These are phyloP conservation scores for Acleris holmiana DNA, from an alignment of 2,888 invertebrate species.

Conservation along the genomic window DNA sequence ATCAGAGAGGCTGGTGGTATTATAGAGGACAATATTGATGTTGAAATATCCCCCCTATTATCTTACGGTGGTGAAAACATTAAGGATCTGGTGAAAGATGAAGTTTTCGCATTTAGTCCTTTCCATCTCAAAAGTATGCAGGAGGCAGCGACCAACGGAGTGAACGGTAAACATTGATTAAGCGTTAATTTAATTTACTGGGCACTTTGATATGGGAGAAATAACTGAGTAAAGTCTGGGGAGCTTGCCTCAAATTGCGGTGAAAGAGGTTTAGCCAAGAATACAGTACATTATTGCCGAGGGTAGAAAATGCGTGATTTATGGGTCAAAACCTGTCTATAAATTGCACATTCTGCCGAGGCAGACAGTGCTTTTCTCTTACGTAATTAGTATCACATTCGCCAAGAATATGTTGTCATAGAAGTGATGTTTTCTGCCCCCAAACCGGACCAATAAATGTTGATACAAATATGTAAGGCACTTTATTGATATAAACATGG, in stretches of 20 bases:
- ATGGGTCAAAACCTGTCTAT: too few species aligned
- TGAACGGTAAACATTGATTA: slow-evolving; percentile 69
- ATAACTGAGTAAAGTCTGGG: background rate
- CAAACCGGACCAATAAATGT: too few species aligned
- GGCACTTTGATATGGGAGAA: background rate
- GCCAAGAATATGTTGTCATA: too few species aligned
- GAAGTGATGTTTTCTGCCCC: too few species aligned
- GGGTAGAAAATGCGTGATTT: too few species aligned
- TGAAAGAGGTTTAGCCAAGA: too few species aligned
- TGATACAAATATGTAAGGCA: too few species aligned
- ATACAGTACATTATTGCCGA: too few species aligned
- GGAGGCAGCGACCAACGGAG: slow-evolving; percentile 63
- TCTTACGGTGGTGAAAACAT: slow-evolving; percentile 96
- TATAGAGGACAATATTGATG: slow-evolving; percentile 86
- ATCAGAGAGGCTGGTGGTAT: slow-evolving; percentile 92
- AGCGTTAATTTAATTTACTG: background rate
- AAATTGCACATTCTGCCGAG: too few species aligned
- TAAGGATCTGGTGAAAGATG: slow-evolving; percentile 85
- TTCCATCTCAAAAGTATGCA: slow-evolving; percentile 82
- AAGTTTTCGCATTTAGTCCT: slow-evolving; percentile 87
- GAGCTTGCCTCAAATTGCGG: background rate
- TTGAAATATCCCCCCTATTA: slow-evolving; percentile 96
- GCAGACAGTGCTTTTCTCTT: too few species aligned
- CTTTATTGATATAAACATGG: too few species aligned
- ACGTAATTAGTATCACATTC: too few species aligned